Evolutionary conservation across 2,888 invertebrate species (phyloP), one percentile per base, ranked within the genome.

Genomic region (Chrysomela aeneicollis): DNA sequence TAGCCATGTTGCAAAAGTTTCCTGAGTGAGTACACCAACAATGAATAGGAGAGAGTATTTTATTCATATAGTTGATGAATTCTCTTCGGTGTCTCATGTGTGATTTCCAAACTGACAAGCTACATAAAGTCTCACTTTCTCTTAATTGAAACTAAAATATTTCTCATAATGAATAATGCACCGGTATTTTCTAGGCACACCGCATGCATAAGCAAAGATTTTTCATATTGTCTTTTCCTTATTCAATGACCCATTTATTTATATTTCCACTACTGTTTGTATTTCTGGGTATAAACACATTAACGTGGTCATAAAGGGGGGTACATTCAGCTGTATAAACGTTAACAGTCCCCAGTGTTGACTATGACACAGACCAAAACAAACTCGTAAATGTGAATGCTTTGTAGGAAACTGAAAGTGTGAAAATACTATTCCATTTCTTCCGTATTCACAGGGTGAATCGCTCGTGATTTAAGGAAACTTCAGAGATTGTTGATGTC

Each of bases 311-410:
- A 42, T 42, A 42, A 42, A 42, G 42, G 42, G 42, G 42, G 42
- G 42, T 15, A 42, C 42, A 15, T 42, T 42, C 42, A 42, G 42
- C 42, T 42, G 42, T 42, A 42, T 42, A 42, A 42, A 42, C 42
- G 42, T 15, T 42, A 42, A 42, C 12, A 42, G 42, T 42, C 42
- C 42, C 12, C 42, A 42, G 42, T 42, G 42, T 42, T 42, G 42
- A 42, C 42, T 15, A 42, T 42, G 42, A 42, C 42, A 42, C 42
- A 42, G 42, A 42, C 42, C 42, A 42, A 42, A 42, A 42, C 42
- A 42, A 42, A 42, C 42, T 42, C 42, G 42, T 42, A 42, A 42
- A 42, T 15, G 42, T 42, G 15, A 42, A 8, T 42, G 42, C 42
- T 15, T 42, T 15, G 15, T n/a, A 15, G 42, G 15, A 42, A 15